Evolutionary conservation across 2,113 vertebrate species (phyloP).

Genomic region (Setophaga kirtlandii): DNA sequence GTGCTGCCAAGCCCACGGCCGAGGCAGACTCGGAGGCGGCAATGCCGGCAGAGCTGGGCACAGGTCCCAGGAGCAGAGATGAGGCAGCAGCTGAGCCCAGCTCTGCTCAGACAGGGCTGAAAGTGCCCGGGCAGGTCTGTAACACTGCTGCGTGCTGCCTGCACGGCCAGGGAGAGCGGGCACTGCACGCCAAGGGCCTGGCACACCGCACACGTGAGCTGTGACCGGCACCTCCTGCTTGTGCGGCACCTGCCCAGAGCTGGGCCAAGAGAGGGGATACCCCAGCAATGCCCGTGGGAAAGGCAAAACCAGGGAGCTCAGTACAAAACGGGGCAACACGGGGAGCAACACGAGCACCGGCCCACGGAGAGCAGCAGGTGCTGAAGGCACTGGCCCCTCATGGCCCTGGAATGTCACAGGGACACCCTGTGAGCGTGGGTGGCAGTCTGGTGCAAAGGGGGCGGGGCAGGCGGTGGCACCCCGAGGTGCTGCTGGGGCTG

Average conservation of each 20-base stretch:
- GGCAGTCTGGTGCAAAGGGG: background rate
- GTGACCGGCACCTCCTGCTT: background rate
- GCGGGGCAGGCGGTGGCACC: background rate
- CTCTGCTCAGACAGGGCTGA: background rate
- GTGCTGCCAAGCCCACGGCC: background rate
- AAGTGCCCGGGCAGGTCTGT: background rate
- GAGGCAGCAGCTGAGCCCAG: background rate
- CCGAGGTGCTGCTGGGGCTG: rapidly evolving
- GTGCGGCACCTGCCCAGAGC: background rate
- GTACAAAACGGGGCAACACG: background rate
- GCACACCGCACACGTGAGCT: background rate
- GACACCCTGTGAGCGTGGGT: rapidly evolving
- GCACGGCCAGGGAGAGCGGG: background rate
- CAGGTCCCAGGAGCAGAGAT: background rate
- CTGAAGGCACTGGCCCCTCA: background rate
- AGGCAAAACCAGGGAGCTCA: background rate
- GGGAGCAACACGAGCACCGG: background rate
- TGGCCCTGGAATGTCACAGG: rapidly evolving
- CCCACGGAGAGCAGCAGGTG: background rate
- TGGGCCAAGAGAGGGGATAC: background rate
- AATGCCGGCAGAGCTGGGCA: background rate
- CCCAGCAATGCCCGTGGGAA: background rate
- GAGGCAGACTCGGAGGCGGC: background rate
- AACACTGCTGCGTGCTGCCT: background rate
- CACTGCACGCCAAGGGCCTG: background rate